Evolutionary conservation across 2,888 invertebrate species (phyloP), one percentile per base, ranked within the genome.

Genomic region (Aspidapion aeneum): DNA sequence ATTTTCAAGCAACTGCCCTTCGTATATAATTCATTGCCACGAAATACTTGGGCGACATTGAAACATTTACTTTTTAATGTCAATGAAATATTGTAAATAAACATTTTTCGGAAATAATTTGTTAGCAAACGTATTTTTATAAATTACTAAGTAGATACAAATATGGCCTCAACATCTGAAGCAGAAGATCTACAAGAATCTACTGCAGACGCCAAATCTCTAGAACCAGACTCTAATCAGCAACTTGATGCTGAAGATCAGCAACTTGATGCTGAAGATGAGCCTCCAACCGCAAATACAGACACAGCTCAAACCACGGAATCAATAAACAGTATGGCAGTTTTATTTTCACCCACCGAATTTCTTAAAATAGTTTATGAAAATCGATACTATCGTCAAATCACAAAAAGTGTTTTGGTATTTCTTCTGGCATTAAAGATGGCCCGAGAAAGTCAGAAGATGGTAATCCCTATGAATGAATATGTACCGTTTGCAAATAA

Each of bases 361-460:
- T 56, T 67, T 18, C 1, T 68, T 1, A 17, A 51, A 18, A 48
- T 21, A 1, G 58, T 69, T 35, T 69, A 66, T 54, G 50, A 65
- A 18, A 65, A 68, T 2, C 61, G 60, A 35, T 73, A 72, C 58
- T 71, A 68, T 54, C 22, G 68, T 54, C 58, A 70, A 21, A 69
- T 70, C 35, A 20, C 68, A 12, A 72, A 72, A 66, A 70, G 70
- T 56, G 59, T 68, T 0, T 54, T 71, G 3, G 58, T 73, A 18
- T 73, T 73, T 60, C 18, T 69, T 16, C 2, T 73, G 16, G 73
- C 73, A 16, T 57, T 72, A 21, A 71, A 73, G 63, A 68, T 73
- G 66, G 71, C 73, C 1, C 65, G 69, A 19, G 72, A 73, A 59
- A 69, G 71, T 35, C 67, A 69, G 18, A 68, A 66, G 66, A 61